Base-by-base conservation (phyloP, 2,797 vertebrate species). In the Urocyon cinereoargenteus region DNA sequence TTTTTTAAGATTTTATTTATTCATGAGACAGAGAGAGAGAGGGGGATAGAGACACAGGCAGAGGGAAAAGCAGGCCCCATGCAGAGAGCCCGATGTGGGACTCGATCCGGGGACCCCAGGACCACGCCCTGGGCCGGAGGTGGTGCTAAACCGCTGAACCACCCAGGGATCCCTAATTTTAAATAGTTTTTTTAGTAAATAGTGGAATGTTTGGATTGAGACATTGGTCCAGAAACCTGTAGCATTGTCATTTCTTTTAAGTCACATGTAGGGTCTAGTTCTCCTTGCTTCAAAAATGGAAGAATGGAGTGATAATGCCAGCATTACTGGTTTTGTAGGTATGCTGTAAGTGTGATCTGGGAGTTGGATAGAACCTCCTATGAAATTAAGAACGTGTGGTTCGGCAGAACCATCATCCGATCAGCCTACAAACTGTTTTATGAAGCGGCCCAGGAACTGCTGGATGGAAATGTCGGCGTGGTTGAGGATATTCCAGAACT, bases 351-450 rank as follows among this genome's bases (percentile, higher is more conserved):
- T 0, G 98, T 99, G 73, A 34, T 99, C 92, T 99, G 99, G 99
- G 99, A 99, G 98, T 97, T 99, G 53, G 99, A 99, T 45, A 98
- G 98, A 0, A 96, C 97, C 0, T 99, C 99, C 0, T 99, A 99
- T 0, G 98, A 98, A 6, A 96, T 99, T 13, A 98, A 98, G 86
- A 90, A 95, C 2, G 99, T 99, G 53, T 99, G 99, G 99, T 99
- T 99, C 12, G 98, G 98, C 1, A 99, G 99, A 87, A 99, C 99
- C 16, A 97, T 99, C 59, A 99, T 99, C 97, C 99, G 99, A 28
- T 99, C 99, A 14, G 99, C 99, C 18, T 99, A 99, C 98, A 99
- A 99, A 98, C 99, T 99, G 0, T 98, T 98, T 97, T 99, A 99
- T 0, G 99, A 99, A 98, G 98, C 99, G 62, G 99, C 99, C 11